phyloP scores from a whole-genome alignment of 2,888 invertebrate species.

The Plebejus anna region DNA sequence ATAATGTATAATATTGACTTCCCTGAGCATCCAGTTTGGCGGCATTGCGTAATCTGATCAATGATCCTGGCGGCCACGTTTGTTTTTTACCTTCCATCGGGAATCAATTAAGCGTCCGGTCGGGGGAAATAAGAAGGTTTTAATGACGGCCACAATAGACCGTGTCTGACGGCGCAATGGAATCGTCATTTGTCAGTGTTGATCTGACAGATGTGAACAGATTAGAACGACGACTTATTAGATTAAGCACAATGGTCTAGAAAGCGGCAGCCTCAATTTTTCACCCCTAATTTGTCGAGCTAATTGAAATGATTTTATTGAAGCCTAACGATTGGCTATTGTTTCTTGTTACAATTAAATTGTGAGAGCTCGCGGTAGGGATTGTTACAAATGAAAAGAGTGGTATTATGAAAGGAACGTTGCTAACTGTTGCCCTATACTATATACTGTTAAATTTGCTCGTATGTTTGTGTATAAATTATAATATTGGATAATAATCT shows the following conservation, averaged over 20 bases:
- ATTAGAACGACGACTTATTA: slow-evolving; percentile 31
- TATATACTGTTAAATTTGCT: not conserved
- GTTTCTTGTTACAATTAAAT: slow-evolving; percentile 15
- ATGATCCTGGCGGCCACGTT: slow-evolving; percentile 65
- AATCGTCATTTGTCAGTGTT: slow-evolving; percentile 53
- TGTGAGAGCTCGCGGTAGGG: not conserved
- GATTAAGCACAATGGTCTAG: slow-evolving; percentile 3
- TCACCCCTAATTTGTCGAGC: not conserved
- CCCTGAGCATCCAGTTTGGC: slow-evolving; percentile 68
- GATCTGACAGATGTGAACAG: slow-evolving; percentile 36
- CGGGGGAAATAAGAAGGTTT: slow-evolving; percentile 52
- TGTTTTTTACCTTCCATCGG: slow-evolving; percentile 54
- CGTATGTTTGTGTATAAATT: not conserved
- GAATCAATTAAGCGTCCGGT: slow-evolving; percentile 69
- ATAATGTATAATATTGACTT: slow-evolving; percentile 66
- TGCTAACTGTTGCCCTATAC: not conserved
- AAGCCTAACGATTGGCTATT: slow-evolving; percentile 9
- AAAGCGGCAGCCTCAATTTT: slow-evolving; percentile 13
- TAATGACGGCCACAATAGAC: slow-evolving; percentile 52
- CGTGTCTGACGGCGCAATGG: slow-evolving; percentile 51
- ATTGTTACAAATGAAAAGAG: not conserved
- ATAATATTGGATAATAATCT: slow-evolving; percentile 1
- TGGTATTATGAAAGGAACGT: not conserved
- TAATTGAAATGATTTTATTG: slow-evolving; percentile 20
- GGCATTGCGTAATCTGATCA: slow-evolving; percentile 76